These are phyloP conservation scores for Myiozetetes cayanensis DNA, from an alignment of 2,113 vertebrate genomes.

Conservation along the genomic window DNA sequence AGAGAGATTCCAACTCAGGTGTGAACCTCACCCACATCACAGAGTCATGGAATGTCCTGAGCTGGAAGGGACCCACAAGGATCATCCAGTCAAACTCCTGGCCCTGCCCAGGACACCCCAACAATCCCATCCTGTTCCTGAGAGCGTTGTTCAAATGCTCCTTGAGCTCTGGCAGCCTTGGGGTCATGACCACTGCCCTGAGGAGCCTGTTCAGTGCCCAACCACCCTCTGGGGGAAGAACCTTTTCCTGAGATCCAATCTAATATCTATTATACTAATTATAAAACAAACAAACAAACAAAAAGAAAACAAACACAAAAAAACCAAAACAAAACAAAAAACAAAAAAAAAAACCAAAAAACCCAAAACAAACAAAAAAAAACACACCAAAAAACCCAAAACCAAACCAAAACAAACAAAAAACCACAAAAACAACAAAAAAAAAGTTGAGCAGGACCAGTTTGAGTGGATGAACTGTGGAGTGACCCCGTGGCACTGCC, in stretches of 20 bases:
- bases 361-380: too few relatives aligned
- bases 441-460: fast-evolving
- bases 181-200: background rate
- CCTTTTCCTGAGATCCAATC: background rate
- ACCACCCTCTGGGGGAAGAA: background rate
- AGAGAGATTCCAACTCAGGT: background rate
- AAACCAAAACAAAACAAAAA: too few relatives aligned
- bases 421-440: background rate
- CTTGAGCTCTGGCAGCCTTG: background rate
- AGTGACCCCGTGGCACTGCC: fast-evolving
- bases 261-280: fast-evolving
- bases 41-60: background rate
- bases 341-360: too few relatives aligned
- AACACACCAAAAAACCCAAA: too few relatives aligned
- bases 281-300: background rate
- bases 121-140: fast-evolving
- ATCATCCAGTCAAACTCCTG: background rate
- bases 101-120: background rate
- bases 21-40: background rate
- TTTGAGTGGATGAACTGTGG: fast-evolving
- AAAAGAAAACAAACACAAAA: too few relatives aligned
- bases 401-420: too few relatives aligned
- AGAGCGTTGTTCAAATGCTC: fast-evolving
- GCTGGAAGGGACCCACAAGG: background rate
- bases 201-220: background rate